Evolutionary conservation across 1,140 invertebrate species (phyloP), one percentile per base, ranked within the genome.

Genomic region (Drosophila arizonae): DNA sequence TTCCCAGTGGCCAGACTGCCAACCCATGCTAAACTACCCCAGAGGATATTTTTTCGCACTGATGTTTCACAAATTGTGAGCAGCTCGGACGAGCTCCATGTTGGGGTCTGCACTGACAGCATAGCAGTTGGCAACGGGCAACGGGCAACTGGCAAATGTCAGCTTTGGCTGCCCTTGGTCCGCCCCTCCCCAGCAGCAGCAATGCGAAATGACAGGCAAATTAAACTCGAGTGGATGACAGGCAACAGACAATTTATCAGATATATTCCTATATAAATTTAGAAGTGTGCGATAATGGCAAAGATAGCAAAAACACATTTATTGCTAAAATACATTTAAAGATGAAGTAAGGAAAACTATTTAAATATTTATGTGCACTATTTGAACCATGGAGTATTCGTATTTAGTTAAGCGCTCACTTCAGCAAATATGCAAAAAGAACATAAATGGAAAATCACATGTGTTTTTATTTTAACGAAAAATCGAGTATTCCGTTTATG

Each of bases 191-290:
- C 6, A 15, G 26, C 21, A 17, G 46, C 24, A 72, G 63, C 60
- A 65, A 85, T 64, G 55, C 63, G 68, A 82, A 86, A 79, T 86
- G 81, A 87, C 81, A 86, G 82, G 82, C 81, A 86, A 86, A 86
- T 86, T 86, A 86, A 86, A 87, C 78, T 74, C 63, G 82, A 85
- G 75, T 72, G 68, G 67, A 78, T 85, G 82, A 65, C 82, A 72
- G 79, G 61, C 74, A 75, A 72, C 79, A 65, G 72, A 87, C 65
- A 86, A 87, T 86, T 79, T 86, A 87, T 86, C 79, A 71, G 76
- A 82, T 80, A 76, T 77, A 70, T 13, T 21, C 28, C 9, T 30
- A 58, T 72, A 62, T 55, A 76, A 73, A 80, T 56, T 61, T 21
- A 56, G 24, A 52, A 11, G n/a, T 46, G 51, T 10, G 48, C 15